Evolutionary conservation across 2,888 invertebrate species (phyloP).

Genomic region (Oxycera nigricornis): DNA sequence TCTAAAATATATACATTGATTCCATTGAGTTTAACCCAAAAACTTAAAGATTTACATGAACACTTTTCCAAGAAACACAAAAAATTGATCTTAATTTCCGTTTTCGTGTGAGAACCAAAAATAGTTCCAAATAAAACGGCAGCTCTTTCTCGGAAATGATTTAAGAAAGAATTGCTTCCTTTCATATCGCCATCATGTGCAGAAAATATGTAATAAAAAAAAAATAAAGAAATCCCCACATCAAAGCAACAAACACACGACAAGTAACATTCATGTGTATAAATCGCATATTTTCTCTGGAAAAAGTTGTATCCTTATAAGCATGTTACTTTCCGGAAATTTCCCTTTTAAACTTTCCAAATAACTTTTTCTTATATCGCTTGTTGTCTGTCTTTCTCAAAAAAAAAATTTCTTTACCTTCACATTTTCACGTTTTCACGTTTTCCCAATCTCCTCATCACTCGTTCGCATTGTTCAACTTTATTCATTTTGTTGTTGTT

Average conservation of each 20-base stretch:
- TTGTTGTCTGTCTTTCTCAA: background rate
- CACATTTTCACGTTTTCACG: background rate
- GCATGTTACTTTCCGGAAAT: slow-evolving; percentile 3
- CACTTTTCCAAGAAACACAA: no score
- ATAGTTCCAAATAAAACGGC: no score
- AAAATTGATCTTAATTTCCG: no score
- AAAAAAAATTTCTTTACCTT: background rate
- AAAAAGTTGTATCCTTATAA: background rate
- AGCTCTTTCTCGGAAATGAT: no score
- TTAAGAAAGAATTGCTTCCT: no score
- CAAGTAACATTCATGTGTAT: background rate
- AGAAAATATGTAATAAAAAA: no score
- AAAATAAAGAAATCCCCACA: background rate
- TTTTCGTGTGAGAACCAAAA: no score
- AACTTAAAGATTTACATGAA: no score
- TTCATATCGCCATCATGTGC: no score
- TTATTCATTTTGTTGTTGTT: slow-evolving; percentile 1
- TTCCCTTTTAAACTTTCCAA: slow-evolving; percentile 21
- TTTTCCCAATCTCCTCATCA: background rate
- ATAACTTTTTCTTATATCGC: slow-evolving; percentile 2
- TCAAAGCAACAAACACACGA: background rate
- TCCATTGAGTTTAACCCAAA: no score
- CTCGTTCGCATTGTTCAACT: background rate
- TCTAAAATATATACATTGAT: no score
- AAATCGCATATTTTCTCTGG: background rate